Conservation (phyloP, 2,113 vertebrate genomes). For the Condylura cristata region DNA sequence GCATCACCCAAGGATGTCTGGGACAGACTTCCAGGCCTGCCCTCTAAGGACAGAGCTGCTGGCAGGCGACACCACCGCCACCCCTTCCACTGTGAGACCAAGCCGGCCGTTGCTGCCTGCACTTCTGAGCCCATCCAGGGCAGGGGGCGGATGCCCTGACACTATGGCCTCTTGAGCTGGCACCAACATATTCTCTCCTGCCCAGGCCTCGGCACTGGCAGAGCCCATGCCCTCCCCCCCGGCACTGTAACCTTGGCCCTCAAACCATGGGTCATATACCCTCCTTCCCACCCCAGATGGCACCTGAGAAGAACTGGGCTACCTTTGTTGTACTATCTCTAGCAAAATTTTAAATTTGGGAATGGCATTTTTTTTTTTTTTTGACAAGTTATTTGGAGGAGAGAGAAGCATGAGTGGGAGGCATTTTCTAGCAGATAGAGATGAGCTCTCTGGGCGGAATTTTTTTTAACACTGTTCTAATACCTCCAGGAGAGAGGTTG, state of each 20-base stretch:
- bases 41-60: not conserved
- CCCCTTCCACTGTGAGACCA: too few relatives aligned
- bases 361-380: constrained; percentile 39
- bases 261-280: too few relatives aligned
- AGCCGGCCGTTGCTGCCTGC: too few relatives aligned
- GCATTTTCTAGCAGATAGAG: constrained; percentile 68
- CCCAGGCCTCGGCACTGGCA: not conserved
- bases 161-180: fast-evolving
- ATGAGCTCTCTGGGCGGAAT: constrained; percentile 1
- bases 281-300: not conserved
- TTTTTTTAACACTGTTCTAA: not conserved
- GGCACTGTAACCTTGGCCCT: not conserved
- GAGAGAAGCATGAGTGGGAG: constrained; percentile 73
- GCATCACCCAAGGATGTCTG: not conserved
- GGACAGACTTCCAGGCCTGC: not conserved
- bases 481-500: not conserved
- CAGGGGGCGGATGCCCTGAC: too few relatives aligned
- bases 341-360: constrained; percentile 4
- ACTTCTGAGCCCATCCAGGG: not conserved
- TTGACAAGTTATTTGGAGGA: constrained; percentile 69
- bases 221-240: not conserved
- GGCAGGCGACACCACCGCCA: too few relatives aligned
- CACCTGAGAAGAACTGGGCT: not conserved
- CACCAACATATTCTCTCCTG: fast-evolving
- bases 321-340: constrained; percentile 19